Percentiles rank a stretch among this genome's conserved stretches.
Evolutionary conservation across 2,113 vertebrate species (phyloP).

Genomic region (rabbit (Oryctolagus cuniculus)): mOryCun1.1 NC_091432.1:227263501-227264000

Average conservation of each 20-base stretch:
- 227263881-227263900: slow-evolving; percentile 74
- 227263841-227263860: slow-evolving; percentile 74
- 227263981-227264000: slow-evolving; percentile 76
- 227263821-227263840: slow-evolving; percentile 78
- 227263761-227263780: slow-evolving; percentile 48
- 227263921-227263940: slow-evolving; percentile 77
- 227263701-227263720: slow-evolving; percentile 34
- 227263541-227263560: no score
- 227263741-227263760: slow-evolving; percentile 41
- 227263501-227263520: no score
- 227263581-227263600: no score
- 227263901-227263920: slow-evolving; percentile 77
- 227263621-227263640: no score
- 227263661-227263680: slow-evolving; percentile 44
- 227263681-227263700: not conserved
- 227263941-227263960: slow-evolving; percentile 75
- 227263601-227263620: no score
- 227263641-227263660: no score
- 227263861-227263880: slow-evolving; percentile 70
- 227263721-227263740: slow-evolving; percentile 58
- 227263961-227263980: slow-evolving; percentile 65
- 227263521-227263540: no score
- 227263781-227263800: slow-evolving; percentile 66
- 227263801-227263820: slow-evolving; percentile 69
- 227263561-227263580: no score